Evolutionary conservation across 2,888 invertebrate species (phyloP).

Genomic region (Melanophora roralis): DNA sequence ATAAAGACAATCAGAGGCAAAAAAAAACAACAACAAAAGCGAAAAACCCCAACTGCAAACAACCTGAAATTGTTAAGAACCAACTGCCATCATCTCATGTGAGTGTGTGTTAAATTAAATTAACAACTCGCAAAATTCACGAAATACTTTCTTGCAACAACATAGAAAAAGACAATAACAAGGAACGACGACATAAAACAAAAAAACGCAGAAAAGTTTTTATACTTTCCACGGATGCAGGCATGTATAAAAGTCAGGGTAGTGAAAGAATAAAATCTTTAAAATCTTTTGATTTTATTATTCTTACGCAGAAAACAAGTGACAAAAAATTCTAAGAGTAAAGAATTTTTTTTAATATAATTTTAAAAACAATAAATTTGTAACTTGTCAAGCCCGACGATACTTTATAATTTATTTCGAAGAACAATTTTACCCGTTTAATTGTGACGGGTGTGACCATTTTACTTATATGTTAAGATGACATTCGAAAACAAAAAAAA

Average conservation of each 20-base stretch:
- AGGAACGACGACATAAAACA: neutral
- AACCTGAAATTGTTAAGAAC: constrained; percentile 48
- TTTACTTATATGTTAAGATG: too few relatives aligned
- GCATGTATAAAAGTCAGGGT: neutral
- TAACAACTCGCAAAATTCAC: constrained; percentile 61
- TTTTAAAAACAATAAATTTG: too few relatives aligned
- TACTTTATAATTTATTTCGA: too few relatives aligned
- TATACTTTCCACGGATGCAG: constrained; percentile 17
- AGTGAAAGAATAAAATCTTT: neutral
- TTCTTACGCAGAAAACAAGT: too few relatives aligned
- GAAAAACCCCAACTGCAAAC: neutral
- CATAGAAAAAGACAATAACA: constrained; percentile 17
- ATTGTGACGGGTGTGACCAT: too few relatives aligned
- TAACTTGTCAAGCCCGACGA: too few relatives aligned
- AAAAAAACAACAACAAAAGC: constrained; percentile 3
- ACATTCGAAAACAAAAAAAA: too few relatives aligned
- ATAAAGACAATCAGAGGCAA: constrained; percentile 25
- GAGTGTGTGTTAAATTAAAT: constrained; percentile 61
- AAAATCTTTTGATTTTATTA: too few relatives aligned
- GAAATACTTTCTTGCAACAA: constrained; percentile 60
- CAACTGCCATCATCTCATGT: constrained; percentile 49
- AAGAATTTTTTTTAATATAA: too few relatives aligned
- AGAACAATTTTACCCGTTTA: too few relatives aligned
- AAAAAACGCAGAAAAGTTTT: constrained; percentile 27
- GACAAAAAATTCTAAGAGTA: too few relatives aligned